Evolutionary conservation across 1,140 invertebrate genomes (phyloP).

Genomic region (Brachionus koreanus): DNA sequence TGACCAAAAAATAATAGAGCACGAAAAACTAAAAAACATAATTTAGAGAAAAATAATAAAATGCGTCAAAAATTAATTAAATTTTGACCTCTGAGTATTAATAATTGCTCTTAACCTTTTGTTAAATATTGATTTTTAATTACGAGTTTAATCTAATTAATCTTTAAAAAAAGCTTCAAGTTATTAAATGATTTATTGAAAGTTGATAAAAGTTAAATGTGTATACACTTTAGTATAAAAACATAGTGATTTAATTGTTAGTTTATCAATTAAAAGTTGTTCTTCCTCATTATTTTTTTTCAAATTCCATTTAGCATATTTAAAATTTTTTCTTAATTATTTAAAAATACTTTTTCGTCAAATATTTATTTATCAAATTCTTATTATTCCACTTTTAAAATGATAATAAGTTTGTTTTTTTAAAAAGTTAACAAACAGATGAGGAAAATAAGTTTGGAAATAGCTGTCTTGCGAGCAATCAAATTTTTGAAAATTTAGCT

Average conservation of each 20-base stretch:
- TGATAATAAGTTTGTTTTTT: too few relatives aligned
- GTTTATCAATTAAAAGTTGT: not conserved
- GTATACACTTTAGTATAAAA: not conserved
- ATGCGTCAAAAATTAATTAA: not conserved
- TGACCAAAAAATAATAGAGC: constrained; percentile 7
- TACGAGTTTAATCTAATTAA: not conserved
- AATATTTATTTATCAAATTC: not conserved
- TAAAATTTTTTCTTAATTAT: not conserved
- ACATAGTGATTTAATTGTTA: not conserved
- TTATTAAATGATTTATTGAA: not conserved
- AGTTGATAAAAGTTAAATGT: not conserved
- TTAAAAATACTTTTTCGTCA: not conserved
- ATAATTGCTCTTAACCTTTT: not conserved
- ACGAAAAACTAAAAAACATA: constrained; percentile 1
- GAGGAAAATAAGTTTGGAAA: too few relatives aligned
- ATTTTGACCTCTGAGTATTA: not conserved
- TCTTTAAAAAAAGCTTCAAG: not conserved
- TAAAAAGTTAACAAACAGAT: too few relatives aligned
- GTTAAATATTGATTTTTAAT: not conserved
- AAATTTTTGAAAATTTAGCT: not conserved
- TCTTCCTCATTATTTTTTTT: not conserved
- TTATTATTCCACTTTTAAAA: not conserved
- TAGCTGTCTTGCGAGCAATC: too few relatives aligned
- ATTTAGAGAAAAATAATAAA: not conserved
- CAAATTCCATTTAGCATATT: not conserved